Percentiles rank a stretch among this genome's conserved stretches.
Conservation (phyloP, 2,113 vertebrate genomes). For the Urocolius indicus region DNA sequence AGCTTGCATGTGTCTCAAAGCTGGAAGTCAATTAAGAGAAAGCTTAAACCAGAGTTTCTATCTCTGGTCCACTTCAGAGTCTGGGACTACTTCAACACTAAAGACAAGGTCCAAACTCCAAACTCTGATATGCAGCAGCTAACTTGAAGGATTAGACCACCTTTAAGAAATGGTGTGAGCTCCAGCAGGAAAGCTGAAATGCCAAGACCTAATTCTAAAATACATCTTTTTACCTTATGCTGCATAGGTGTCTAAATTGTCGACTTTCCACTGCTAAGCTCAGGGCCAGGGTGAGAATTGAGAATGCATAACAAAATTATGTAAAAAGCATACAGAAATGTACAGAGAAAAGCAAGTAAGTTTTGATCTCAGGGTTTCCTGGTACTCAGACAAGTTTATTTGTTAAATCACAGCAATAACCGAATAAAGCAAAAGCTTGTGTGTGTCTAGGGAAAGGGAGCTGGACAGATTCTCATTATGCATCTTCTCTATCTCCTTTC, state of each 20-base stretch:
- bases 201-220: neutral
- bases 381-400: neutral
- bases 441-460: neutral
- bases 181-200: neutral
- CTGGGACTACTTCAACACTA: neutral
- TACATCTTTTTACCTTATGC: neutral
- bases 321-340: neutral
- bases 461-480: neutral
- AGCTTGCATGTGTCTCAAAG: neutral
- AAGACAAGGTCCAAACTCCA: neutral
- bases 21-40: neutral
- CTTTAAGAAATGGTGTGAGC: neutral
- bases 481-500: neutral
- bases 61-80: neutral
- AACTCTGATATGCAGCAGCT: neutral
- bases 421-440: rapidly evolving
- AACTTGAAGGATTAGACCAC: neutral
- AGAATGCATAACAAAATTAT: neutral
- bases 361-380: neutral
- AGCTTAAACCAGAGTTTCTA: neutral
- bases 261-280: neutral
- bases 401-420: neutral
- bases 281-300: neutral
- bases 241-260: neutral
- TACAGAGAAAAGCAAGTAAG: neutral